Percentiles rank a stretch among this genome's conserved stretches.
phyloP scores from a whole-genome alignment of 2,113 vertebrate species.

The Pedetes capensis region DNA sequence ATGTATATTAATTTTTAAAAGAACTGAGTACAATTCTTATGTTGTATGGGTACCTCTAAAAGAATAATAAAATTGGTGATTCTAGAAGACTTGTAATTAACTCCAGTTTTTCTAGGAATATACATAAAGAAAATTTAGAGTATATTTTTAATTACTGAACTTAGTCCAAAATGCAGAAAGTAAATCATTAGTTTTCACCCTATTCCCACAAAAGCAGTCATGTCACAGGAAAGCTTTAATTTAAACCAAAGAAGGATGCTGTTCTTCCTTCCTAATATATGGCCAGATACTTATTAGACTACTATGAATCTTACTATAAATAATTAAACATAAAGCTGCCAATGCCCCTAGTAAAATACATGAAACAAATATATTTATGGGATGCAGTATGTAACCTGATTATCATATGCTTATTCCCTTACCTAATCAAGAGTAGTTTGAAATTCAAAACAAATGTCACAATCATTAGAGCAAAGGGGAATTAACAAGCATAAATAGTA shows the following conservation, averaged over 20 bases:
- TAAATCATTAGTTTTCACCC: constrained; percentile 16
- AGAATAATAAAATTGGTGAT: background rate
- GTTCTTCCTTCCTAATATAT: constrained; percentile 34
- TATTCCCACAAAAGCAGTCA: background rate
- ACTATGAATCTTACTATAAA: constrained; percentile 63
- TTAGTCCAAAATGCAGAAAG: background rate
- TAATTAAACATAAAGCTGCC: constrained; percentile 59
- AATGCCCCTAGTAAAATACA: constrained; percentile 52
- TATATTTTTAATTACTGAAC: constrained; percentile 2
- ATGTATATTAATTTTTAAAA: background rate
- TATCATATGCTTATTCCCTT: constrained; percentile 53
- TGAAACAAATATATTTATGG: constrained; percentile 69
- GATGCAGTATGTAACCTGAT: constrained; percentile 56
- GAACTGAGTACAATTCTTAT: background rate
- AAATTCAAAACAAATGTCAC: constrained; percentile 72
- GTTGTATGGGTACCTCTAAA: background rate
- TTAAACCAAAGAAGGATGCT: constrained; percentile 35
- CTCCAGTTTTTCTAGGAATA: background rate
- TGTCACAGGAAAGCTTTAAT: constrained; percentile 32
- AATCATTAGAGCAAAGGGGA: constrained; percentile 53
- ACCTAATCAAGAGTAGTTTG: constrained; percentile 67
- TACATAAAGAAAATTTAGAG: background rate
- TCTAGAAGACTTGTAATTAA: background rate
- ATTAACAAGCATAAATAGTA: constrained; percentile 40
- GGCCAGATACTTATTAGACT: constrained; percentile 45